Percentiles rank a stretch among this genome's conserved stretches.
phyloP scores from a whole-genome alignment of 2,113 vertebrate species.

The Paracanthobrama guichenoti region DNA sequence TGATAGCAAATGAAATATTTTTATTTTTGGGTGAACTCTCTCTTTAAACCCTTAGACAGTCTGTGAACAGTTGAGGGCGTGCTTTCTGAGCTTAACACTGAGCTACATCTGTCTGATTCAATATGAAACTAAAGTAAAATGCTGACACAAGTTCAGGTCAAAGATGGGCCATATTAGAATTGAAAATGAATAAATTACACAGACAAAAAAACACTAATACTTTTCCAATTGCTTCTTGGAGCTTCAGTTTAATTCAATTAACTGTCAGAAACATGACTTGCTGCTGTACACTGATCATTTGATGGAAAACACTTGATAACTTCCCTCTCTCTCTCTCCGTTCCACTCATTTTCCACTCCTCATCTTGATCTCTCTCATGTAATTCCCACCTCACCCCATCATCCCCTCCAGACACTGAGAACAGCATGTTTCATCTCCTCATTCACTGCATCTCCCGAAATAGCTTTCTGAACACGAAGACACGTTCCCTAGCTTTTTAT shows the following conservation, averaged over 20 bases:
- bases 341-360: slow-evolving; percentile 1
- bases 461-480: slow-evolving; percentile 25
- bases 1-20: too few species aligned
- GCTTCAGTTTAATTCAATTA: slow-evolving; percentile 14
- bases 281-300: background rate
- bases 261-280: slow-evolving; percentile 31
- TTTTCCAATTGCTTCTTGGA: background rate
- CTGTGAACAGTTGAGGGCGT: background rate
- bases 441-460: slow-evolving; percentile 39
- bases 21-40: background rate
- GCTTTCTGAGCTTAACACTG: background rate
- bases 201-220: background rate
- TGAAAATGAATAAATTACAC: background rate
- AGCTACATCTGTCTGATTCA: background rate
- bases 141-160: slow-evolving; percentile 9
- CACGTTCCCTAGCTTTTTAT: slow-evolving; percentile 38
- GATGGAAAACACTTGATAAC: background rate
- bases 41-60: background rate
- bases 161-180: background rate
- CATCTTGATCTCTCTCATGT: slow-evolving; percentile 4
- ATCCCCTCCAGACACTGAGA: slow-evolving; percentile 35
- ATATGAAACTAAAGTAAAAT: background rate
- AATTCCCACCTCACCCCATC: slow-evolving; percentile 16
- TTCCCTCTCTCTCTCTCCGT: background rate
- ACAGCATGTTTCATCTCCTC: slow-evolving; percentile 39